phyloP scores from a whole-genome alignment of 2,888 invertebrate genomes.

The Alviniconcha strummeri region DNA sequence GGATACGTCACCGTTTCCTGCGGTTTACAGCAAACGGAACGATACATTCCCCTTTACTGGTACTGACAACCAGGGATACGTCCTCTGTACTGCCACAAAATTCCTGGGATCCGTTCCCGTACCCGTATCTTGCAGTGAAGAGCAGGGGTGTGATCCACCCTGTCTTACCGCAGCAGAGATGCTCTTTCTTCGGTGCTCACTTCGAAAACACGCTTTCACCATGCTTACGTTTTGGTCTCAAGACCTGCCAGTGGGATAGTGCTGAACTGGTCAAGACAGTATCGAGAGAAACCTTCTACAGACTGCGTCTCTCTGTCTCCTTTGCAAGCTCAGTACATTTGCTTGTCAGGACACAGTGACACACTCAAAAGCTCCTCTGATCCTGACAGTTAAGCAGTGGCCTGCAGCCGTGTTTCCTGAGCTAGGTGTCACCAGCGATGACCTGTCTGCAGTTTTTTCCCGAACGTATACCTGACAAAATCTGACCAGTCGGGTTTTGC shows the following conservation, averaged over 20 bases:
- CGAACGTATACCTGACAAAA: no score
- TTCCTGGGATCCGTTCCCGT: background rate
- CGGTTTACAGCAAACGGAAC: no score
- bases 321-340: background rate
- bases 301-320: background rate
- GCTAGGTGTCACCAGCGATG: background rate
- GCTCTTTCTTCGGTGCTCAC: background rate
- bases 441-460: no score
- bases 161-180: background rate
- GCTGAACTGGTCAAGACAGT: background rate
- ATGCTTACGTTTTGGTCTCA: slow-evolving; percentile 22
- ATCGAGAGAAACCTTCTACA: background rate
- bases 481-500: no score
- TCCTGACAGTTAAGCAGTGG: background rate
- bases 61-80: background rate
- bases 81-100: background rate
- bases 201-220: background rate
- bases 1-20: no score
- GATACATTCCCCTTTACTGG: background rate
- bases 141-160: background rate
- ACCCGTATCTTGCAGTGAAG: background rate
- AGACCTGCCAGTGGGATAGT: slow-evolving; percentile 19
- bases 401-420: background rate
- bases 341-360: background rate
- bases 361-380: background rate